Evolutionary conservation across 2,888 invertebrate genomes (phyloP), one percentile per base, ranked within the genome.

Genomic region (Nomada ruficornis): DNA sequence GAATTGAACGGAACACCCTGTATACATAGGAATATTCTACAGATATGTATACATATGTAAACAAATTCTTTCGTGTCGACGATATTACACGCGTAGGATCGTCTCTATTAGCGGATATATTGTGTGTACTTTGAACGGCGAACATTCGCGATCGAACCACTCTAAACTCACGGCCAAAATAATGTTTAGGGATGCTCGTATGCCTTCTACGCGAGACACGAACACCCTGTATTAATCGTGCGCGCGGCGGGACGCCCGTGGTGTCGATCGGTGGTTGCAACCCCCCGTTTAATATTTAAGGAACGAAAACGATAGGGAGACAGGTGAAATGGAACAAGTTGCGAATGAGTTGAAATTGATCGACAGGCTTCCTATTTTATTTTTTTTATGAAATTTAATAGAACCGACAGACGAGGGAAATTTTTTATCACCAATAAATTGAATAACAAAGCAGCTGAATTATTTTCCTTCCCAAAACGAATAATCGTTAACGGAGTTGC

Each of bases 141-240:
- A 62, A 72, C 13, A 36, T 13, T 60, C 64, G 64, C 54, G 59
- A 64, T 59, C 74, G 69, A 73, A 62, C 57, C 76, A 72, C 82
- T 71, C 78, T 72, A 77, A 85, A 81, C 80, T 86, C 85, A 86
- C 81, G 86, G 86, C 86, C 86, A 87, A 85, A 85, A 65, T 86
- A 86, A 85, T 55, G 62, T 80, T 80, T 87, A 85, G 85, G 64
- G 69, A 67, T 80, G 75, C 71, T 77, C 83, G 85, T 81, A 83
- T 82, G 87, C 81, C 85, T 82, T 87, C 69, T 83, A 77, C 63
- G 70, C 68, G 74, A 47, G 1, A 72, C 71, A 55, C 36, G 36
- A 29, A 59, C 26, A 52, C 47, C 47, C 29, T 44, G 5, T 15
- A 10, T 55, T 42, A 55, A 60, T 59, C n/a, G 52, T 69, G 77